These are phyloP conservation scores for Erythrolamprus reginae DNA, from an alignment of 2,113 vertebrate genomes.

Conservation along the genomic window DNA sequence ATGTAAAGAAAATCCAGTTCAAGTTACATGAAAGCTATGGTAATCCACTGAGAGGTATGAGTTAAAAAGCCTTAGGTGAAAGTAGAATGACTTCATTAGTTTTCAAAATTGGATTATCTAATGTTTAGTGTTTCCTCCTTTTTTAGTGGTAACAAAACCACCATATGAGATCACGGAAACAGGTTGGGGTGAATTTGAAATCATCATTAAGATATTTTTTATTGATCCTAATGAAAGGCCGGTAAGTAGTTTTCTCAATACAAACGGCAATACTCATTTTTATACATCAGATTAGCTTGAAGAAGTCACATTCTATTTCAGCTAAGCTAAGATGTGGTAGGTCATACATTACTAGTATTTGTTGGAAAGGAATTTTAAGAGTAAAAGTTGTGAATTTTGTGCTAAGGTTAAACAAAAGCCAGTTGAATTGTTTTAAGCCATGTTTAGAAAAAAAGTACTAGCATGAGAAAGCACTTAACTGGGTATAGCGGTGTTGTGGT, in stretches of 20 bases:
- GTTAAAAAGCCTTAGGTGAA: not conserved
- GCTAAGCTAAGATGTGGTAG: not conserved
- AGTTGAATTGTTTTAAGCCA: not conserved
- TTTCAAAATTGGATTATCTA: not conserved
- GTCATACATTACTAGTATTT: not conserved
- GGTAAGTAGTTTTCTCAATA: slow-evolving; percentile 71
- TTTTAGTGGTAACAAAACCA: slow-evolving; percentile 94
- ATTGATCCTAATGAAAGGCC: slow-evolving; percentile 97
- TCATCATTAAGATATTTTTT: slow-evolving; percentile 98
- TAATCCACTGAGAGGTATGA: slow-evolving; percentile 91
- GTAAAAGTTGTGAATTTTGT: not conserved
- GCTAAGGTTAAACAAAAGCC: not conserved
- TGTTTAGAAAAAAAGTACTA: not conserved
- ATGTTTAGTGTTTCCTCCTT: slow-evolving; percentile 1
- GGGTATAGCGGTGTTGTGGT: too few relatives aligned
- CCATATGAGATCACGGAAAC: slow-evolving; percentile 98
- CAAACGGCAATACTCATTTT: not conserved
- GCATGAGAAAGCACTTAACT: not conserved
- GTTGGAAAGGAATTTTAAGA: not conserved
- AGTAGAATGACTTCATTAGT: not conserved
- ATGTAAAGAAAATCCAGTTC: slow-evolving; percentile 98
- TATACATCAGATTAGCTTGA: not conserved
- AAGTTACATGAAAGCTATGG: slow-evolving; percentile 97
- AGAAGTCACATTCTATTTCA: not conserved
- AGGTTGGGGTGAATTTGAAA: slow-evolving; percentile 99